Evolutionary conservation across 2,113 vertebrate species (phyloP).

Genomic region (Mobula hypostoma): DNA sequence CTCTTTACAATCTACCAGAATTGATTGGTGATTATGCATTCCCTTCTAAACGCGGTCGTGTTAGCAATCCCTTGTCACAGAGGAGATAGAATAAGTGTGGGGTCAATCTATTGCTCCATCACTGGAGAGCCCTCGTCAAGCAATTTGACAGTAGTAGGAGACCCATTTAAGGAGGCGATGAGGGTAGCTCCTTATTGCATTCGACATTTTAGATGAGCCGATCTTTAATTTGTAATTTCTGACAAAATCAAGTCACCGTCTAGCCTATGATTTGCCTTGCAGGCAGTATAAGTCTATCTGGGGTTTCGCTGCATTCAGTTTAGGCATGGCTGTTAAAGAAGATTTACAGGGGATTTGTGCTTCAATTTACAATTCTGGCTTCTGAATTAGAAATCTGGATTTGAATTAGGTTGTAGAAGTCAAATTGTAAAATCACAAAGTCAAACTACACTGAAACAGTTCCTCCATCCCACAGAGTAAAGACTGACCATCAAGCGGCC

Average conservation of each 20-base stretch:
- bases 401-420: background rate
- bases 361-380: background rate
- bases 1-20: background rate
- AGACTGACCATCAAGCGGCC: too few relatives aligned
- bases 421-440: too few relatives aligned
- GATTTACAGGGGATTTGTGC: background rate
- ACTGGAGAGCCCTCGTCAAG: slow-evolving; percentile 16
- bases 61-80: background rate
- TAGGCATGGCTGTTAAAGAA: background rate
- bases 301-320: background rate
- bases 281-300: background rate
- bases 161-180: background rate
- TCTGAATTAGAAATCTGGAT: background rate
- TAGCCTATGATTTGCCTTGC: background rate
- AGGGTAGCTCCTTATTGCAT: background rate
- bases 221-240: slow-evolving; percentile 18
- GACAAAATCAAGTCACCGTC: background rate
- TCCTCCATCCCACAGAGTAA: too few relatives aligned
- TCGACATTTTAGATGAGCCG: background rate
- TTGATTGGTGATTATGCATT: slow-evolving; percentile 35
- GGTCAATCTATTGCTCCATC: background rate
- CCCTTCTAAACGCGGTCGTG: background rate
- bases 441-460: too few relatives aligned
- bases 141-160: background rate
- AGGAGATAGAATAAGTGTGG: background rate